These are phyloP conservation scores for Tenthredo livida DNA, from an alignment of 2,888 invertebrate genomes.

Conservation along the genomic window DNA sequence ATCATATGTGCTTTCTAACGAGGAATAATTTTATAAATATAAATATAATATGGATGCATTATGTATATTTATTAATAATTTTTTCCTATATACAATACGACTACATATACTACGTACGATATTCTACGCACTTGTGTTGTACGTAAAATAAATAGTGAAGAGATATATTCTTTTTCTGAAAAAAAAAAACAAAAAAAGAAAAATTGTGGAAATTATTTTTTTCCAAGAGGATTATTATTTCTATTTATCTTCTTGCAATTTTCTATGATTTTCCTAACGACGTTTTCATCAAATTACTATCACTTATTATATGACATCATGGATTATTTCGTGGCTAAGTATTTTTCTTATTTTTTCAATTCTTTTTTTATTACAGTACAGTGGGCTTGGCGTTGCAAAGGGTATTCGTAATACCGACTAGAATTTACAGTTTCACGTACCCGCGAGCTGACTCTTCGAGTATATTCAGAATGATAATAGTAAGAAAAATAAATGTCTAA, in stretches of 20 bases:
- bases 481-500: no score
- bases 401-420: no score
- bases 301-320: neutral
- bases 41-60: conserved; percentile 73
- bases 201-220: neutral
- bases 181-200: neutral
- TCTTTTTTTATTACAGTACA: neutral
- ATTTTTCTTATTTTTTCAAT: neutral
- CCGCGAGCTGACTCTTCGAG: no score
- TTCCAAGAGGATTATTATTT: neutral
- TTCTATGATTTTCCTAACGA: neutral
- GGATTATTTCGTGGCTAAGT: neutral
- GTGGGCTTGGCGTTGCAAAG: no score
- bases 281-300: conserved; percentile 10
- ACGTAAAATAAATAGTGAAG: conserved; percentile 26
- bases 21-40: conserved; percentile 77
- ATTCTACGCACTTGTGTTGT: conserved; percentile 30
- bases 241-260: neutral
- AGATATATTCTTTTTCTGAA: conserved; percentile 39
- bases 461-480: no score
- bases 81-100: conserved; percentile 27
- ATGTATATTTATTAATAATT: conserved; percentile 66
- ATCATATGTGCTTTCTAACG: conserved; percentile 77
- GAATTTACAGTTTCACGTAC: no score
- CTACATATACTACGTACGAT: conserved; percentile 8